Base-by-base conservation (phyloP, 2,888 invertebrate species). In the Leucania comma region DNA sequence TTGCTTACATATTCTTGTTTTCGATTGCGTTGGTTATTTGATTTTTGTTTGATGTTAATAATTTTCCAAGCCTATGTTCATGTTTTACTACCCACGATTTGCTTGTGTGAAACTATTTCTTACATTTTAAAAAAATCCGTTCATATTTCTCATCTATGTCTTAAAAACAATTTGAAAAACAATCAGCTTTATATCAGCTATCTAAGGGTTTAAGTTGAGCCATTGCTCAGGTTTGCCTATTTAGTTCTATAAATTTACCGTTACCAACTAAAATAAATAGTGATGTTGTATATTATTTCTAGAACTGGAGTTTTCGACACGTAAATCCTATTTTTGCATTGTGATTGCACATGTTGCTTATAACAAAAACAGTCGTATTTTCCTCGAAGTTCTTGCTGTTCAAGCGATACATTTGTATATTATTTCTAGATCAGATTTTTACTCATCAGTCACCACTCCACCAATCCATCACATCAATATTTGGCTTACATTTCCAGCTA, bases 381-480 rank as follows among this genome's bases (percentile, higher is more conserved):
- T 58, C 57, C 6, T 46, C 17, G 12, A 53, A 46, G n/a, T 51
- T 35, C 26, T 32, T 12, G 9, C 29, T 20, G 29, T 48, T n/a
- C 5, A 17, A 8, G 10, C 26, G 14, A 57, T 32, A 35, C 8
- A 42, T 61, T 65, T 72, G 32, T 59, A 63, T 60, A 73, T 64
- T 80, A 61, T 42, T 53, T 68, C 24, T 17, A 56, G 35, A 62
- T 59, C 22, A 42, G 3, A 22, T 42, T 50, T n/a, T 29, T n/a
- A 20, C 8, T 20, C 35, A 63, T 68, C 70, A 53, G 35, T 17
- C 50, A 56, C 50, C 62, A 57, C n/a, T 69, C 29, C 35, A 12
- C 35, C 14, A 58, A 78, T 81, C 58, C 50, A 62, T 62, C 58
- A 58, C 8, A 65, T 58, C 63, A 75, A 72, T 67, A 68, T 75